Percentiles rank a stretch among this genome's conserved stretches.
Evolutionary conservation across 1,140 invertebrate species (phyloP).

Genomic region (Drosophila sechellia): DNA sequence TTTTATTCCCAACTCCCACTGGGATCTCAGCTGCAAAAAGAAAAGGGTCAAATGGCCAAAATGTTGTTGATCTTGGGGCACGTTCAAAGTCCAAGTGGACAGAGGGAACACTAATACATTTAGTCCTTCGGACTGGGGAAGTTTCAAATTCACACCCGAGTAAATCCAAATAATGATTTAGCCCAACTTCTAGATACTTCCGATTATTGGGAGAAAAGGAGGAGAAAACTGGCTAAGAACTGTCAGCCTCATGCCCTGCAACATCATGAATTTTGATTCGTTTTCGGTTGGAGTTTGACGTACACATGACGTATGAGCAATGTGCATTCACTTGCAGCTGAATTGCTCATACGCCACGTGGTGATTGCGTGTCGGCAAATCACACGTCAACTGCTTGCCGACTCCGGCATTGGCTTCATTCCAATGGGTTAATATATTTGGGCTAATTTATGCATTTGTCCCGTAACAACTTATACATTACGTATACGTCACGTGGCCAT

Average conservation of each 20-base stretch:
- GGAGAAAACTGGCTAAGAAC: not conserved
- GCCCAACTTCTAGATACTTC: slow-evolving; percentile 10
- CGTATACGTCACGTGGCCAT: slow-evolving; percentile 31
- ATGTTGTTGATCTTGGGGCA: slow-evolving; percentile 38
- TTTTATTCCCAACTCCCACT: slow-evolving; percentile 63
- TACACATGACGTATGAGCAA: slow-evolving; percentile 58
- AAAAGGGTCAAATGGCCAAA: slow-evolving; percentile 60
- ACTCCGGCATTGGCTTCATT: not conserved
- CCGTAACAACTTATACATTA: slow-evolving; percentile 18
- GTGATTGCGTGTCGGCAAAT: slow-evolving; percentile 36
- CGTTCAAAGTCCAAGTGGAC: slow-evolving; percentile 52
- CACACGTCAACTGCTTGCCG: slow-evolving; percentile 41
- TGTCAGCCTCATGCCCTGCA: slow-evolving; percentile 5
- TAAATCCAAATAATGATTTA: slow-evolving; percentile 44
- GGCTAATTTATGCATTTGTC: slow-evolving; percentile 39
- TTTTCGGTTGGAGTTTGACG: slow-evolving; percentile 9
- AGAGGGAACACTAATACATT: slow-evolving; percentile 7
- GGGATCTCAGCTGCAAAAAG: slow-evolving; percentile 4
- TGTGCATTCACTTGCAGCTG: slow-evolving; percentile 54
- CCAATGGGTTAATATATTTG: slow-evolving; percentile 6
- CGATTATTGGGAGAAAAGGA: slow-evolving; percentile 1
- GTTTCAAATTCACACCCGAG: slow-evolving; percentile 30
- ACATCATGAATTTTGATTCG: slow-evolving; percentile 7
- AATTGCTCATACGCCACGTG: slow-evolving; percentile 64
- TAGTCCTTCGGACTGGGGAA: not conserved